Conservation (phyloP, 1,140 invertebrate genomes). For the Stratiolaelaps scimitus region DNA sequence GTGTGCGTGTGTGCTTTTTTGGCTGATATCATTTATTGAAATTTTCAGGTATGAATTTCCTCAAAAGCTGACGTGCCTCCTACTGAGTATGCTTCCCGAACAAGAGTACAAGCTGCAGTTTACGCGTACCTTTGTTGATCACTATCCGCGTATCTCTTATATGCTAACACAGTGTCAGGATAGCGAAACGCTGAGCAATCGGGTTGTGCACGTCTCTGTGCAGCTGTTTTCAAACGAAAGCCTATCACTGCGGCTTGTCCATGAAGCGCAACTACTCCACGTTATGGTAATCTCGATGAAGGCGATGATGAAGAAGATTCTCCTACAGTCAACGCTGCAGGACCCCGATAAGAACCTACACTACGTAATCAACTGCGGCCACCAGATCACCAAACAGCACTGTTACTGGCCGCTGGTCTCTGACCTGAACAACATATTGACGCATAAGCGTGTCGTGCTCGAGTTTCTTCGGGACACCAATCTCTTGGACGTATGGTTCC, state of each 20-base stretch:
- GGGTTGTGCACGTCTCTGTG: slow-evolving; percentile 91
- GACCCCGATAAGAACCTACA: slow-evolving; percentile 33
- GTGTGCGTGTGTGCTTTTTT: too few relatives aligned
- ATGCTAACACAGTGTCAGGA: slow-evolving; percentile 72
- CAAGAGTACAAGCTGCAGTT: slow-evolving; percentile 78
- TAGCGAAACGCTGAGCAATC: slow-evolving; percentile 77
- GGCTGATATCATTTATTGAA: too few relatives aligned
- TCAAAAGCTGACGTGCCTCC: slow-evolving; percentile 82
- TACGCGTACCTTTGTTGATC: slow-evolving; percentile 81
- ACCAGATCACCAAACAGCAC: slow-evolving; percentile 87
- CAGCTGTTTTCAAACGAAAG: slow-evolving; percentile 87
- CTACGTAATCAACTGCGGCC: slow-evolving; percentile 77
- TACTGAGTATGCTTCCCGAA: slow-evolving; percentile 92
- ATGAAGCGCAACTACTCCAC: slow-evolving; percentile 72
- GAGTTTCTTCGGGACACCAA: slow-evolving; percentile 73
- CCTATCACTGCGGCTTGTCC: slow-evolving; percentile 73
- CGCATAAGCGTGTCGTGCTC: slow-evolving; percentile 73
- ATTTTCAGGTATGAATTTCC: slow-evolving; percentile 75
- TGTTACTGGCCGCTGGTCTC: slow-evolving; percentile 95
- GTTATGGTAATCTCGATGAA: slow-evolving; percentile 86
- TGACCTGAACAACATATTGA: slow-evolving; percentile 92
- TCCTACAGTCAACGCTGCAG: slow-evolving; percentile 71
- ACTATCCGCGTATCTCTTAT: slow-evolving; percentile 83
- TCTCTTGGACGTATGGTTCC: slow-evolving; percentile 84
- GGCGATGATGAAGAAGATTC: slow-evolving; percentile 81